Conservation (phyloP, 2,113 vertebrate genomes). For the Tetrax tetrax region DNA sequence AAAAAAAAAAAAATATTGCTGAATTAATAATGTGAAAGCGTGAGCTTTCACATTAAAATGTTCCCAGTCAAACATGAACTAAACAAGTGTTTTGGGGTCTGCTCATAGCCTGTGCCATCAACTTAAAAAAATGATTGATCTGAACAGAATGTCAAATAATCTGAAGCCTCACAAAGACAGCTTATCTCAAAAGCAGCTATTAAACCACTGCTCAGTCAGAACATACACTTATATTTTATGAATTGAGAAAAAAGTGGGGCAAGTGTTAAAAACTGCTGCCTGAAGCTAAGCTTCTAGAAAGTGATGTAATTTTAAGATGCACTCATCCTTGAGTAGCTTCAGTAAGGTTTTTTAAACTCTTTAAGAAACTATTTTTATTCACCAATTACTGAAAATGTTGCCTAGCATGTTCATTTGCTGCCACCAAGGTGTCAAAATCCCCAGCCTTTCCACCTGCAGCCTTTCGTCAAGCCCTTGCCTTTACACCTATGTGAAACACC, state of each 20-base stretch:
- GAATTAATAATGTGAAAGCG: background rate
- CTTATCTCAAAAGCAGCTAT: background rate
- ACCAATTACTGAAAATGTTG: background rate
- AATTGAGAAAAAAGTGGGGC: background rate
- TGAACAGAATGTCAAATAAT: background rate
- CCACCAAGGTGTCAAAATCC: background rate
- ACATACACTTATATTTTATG: background rate
- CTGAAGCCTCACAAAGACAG: background rate
- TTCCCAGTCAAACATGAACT: background rate
- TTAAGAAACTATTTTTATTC: background rate
- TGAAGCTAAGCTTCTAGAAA: background rate
- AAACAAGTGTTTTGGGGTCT: background rate
- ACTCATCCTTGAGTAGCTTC: background rate
- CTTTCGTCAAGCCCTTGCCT: background rate
- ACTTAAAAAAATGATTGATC: background rate
- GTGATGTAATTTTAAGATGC: background rate
- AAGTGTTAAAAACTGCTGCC: background rate
- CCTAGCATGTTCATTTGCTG: background rate
- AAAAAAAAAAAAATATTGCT: background rate
- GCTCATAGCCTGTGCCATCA: background rate
- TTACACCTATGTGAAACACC: background rate
- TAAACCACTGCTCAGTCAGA: background rate
- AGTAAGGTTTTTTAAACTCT: background rate
- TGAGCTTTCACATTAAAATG: rapidly evolving
- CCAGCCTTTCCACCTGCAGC: background rate